Evolutionary conservation across 1,140 invertebrate genomes (phyloP), one percentile per base, ranked within the genome.

Genomic region (Linepithema humile): DNA sequence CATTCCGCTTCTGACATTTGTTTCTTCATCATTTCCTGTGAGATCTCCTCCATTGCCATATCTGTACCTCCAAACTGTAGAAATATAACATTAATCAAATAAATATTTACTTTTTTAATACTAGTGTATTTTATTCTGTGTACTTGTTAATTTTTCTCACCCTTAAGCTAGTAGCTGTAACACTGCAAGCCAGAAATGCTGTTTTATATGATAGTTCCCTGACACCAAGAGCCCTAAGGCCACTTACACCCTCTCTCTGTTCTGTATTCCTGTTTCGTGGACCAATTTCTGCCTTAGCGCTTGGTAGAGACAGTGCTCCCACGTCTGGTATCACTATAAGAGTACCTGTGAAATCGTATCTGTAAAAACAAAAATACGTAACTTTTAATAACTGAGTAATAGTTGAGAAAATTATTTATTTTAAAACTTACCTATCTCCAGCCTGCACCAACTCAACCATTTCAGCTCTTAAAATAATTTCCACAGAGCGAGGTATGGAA

Each of bases 301-400:
- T 99, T 1, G 98, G 97, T 67, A 97, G 92, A n/a, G 97, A 96
- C 32, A 99, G 92, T 4, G 97, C 96, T 6, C 97, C 96, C 2
- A 99, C 97, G 95, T 99, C 99, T 2, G 99, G 99, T 1, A 99
- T 98, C 4, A 99, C 99, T 91, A 99, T 99, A 6, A 99, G 94
- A 1, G 98, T 99, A 64, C 99, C 98, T 45, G 97, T 99, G 91
- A 99, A 99, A 93, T 99, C 98, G 93, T 99, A 99, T 64, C 98
- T 95, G 45, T 17, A 89, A 88, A 83, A 75, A 50, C 65, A n/a
- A 62, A 55, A 60, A 26, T 72, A 17, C 0, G 26, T n/a, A n/a
- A n/a, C n/a, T n/a, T n/a, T 29, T n/a, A 9, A 17, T 23, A 48
- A 23, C 4, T 23, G 57, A 67, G 3, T 26, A 3, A 53, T 65